These are phyloP conservation scores for Margarornis squamiger DNA, from an alignment of 2,797 vertebrate species.

Conservation along the genomic window DNA sequence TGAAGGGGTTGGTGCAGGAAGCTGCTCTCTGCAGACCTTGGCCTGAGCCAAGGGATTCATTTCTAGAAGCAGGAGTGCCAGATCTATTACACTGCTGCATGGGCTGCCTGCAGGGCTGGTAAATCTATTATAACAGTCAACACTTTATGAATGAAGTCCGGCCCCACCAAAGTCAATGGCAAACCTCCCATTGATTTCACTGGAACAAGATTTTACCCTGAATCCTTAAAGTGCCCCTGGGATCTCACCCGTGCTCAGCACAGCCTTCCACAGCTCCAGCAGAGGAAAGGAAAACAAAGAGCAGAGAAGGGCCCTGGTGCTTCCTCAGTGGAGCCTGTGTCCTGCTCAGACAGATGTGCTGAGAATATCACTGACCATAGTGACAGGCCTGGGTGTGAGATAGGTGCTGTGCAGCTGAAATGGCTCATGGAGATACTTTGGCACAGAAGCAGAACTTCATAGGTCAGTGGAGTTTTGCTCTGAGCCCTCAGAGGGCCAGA, in stretches of 20 bases:
- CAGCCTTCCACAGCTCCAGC: not conserved
- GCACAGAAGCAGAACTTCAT: not conserved
- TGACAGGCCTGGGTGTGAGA: not conserved
- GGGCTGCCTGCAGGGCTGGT: slow-evolving; percentile 28
- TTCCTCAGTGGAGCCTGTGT: not conserved
- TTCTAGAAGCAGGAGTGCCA: not conserved
- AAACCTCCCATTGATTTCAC: not conserved
- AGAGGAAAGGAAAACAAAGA: not conserved
- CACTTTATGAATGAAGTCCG: slow-evolving; percentile 13
- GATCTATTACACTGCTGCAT: not conserved
- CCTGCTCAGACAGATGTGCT: not conserved
- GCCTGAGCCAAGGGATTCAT: not conserved
- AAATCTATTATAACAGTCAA: not conserved
- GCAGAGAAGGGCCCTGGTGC: not conserved
- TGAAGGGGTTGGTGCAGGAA: not conserved
- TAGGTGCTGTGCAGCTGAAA: not conserved
- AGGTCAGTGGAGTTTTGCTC: not conserved
- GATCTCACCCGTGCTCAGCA: not conserved
- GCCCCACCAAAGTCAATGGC: slow-evolving; percentile 14
- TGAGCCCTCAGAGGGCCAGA: not conserved
- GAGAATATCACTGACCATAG: not conserved
- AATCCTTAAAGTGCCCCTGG: not conserved
- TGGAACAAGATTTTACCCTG: not conserved
- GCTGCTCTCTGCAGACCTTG: not conserved
- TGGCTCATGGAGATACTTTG: not conserved